Percentiles rank a stretch among this genome's conserved stretches.
These are phyloP conservation scores for Listronotus oregonensis DNA, from an alignment of 1,140 invertebrate genomes.

Conservation along the genomic window DNA sequence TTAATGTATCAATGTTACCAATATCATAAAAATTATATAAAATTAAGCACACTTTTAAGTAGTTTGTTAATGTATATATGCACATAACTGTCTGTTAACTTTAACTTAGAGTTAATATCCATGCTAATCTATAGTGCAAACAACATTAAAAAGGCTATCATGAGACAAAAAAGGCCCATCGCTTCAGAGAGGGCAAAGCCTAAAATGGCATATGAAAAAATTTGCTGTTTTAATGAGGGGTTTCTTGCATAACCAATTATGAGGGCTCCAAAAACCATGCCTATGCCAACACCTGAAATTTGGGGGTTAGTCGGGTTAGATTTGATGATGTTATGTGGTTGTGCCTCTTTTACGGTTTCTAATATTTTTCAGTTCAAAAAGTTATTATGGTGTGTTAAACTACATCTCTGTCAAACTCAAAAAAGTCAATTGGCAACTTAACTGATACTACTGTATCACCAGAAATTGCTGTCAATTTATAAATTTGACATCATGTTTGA, in stretches of 20 bases:
- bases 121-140: conserved; percentile 68
- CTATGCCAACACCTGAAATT: conserved; percentile 86
- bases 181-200: conserved; percentile 92
- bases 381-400: too few species aligned
- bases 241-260: conserved; percentile 92
- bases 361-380: too few species aligned
- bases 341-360: too few species aligned
- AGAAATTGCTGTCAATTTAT: too few species aligned
- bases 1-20: neutral
- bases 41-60: conserved; percentile 1
- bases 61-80: neutral
- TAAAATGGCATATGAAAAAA: conserved; percentile 92
- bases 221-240: conserved; percentile 90
- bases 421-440: too few species aligned
- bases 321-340: neutral
- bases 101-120: neutral
- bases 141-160: conserved; percentile 92
- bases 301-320: conserved; percentile 23
- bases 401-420: too few species aligned
- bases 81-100: conserved; percentile 9
- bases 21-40: conserved; percentile 7
- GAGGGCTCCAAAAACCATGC: conserved; percentile 88
- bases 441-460: too few species aligned
- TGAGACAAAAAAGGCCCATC: conserved; percentile 95
- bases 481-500: too few species aligned